Evolutionary conservation across 2,888 invertebrate genomes (phyloP).

Genomic region (Homarus gammarus): DNA sequence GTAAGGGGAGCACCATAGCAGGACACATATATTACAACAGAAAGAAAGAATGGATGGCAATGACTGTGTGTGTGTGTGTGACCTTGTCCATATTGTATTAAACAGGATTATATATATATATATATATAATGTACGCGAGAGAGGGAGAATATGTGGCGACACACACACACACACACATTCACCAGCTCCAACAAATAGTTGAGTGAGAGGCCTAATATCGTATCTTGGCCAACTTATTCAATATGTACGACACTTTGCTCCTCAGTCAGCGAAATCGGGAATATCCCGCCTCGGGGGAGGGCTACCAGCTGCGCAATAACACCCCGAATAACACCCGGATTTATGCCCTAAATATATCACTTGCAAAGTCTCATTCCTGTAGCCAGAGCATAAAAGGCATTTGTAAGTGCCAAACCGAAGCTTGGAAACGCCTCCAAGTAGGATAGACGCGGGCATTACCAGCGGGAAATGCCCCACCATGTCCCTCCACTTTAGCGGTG

Average conservation of each 20-base stretch:
- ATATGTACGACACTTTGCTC: constrained; percentile 9
- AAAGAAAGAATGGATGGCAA: no score
- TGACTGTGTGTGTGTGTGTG: no score
- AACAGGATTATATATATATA: not conserved
- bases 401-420: constrained; percentile 12
- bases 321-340: not conserved
- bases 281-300: not conserved
- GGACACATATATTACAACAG: no score
- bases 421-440: not conserved
- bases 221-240: not conserved
- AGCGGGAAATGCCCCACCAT: not conserved
- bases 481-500: constrained; percentile 22
- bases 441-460: constrained; percentile 5
- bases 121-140: not conserved
- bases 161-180: no score
- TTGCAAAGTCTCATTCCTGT: constrained; percentile 22
- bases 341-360: constrained; percentile 20
- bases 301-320: constrained; percentile 15
- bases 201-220: constrained; percentile 1
- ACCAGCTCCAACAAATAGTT: no score
- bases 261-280: not conserved
- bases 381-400: constrained; percentile 14
- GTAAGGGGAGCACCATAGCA: no score
- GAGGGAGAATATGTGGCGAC: no score
- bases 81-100: no score